A percentile compares a stretch with the other conserved stretches of the same genome.
Conservation (phyloP, 2,797 vertebrate genomes). For the Melanotaenia nigrans region DNA sequence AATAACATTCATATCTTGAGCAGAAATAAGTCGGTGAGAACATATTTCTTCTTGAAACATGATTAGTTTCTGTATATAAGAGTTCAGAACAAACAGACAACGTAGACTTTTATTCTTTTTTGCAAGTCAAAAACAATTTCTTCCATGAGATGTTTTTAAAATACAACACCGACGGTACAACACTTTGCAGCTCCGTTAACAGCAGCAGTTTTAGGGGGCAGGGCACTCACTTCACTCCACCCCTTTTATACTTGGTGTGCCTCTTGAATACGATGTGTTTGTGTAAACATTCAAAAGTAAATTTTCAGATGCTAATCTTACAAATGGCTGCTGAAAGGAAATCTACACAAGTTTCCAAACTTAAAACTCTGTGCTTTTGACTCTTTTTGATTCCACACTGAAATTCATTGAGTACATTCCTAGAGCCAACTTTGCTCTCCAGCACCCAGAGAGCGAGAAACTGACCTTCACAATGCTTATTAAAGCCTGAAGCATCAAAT, state of each 20-base stretch:
- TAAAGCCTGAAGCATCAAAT: too few relatives aligned
- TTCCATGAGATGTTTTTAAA: neutral
- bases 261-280: neutral
- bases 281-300: neutral
- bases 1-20: slow-evolving; percentile 32
- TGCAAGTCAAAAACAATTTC: too few relatives aligned
- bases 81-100: slow-evolving; percentile 5
- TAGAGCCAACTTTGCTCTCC: too few relatives aligned
- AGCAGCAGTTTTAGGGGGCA: neutral
- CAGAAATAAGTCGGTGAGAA: slow-evolving; percentile 20
- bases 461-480: too few relatives aligned
- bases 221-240: neutral
- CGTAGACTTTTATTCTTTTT: neutral
- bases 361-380: too few relatives aligned
- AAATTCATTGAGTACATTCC: too few relatives aligned
- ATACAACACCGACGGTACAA: neutral
- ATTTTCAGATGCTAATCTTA: neutral
- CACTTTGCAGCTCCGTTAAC: neutral
- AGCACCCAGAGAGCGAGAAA: too few relatives aligned
- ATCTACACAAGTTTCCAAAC: too few relatives aligned
- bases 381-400: too few relatives aligned
- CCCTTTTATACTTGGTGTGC: neutral
- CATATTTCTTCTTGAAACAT: neutral
- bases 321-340: too few relatives aligned
- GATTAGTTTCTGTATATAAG: neutral